Percentiles rank a stretch among this genome's conserved stretches.
phyloP scores from a whole-genome alignment of 1,140 invertebrate genomes.

The Notospermus geniculatus region DNA sequence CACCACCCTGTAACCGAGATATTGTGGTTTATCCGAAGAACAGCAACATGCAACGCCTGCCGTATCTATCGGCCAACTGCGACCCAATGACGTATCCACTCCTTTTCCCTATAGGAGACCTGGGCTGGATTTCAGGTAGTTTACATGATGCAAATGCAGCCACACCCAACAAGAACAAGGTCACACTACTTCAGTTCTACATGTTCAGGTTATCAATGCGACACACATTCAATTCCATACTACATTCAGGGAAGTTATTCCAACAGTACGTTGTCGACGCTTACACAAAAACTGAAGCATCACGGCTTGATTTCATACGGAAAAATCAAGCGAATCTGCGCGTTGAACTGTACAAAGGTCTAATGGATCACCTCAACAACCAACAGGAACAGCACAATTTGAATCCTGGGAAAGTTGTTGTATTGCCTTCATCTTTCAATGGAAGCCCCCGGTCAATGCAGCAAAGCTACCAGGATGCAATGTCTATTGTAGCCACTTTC shows the following conservation, averaged over 20 bases:
- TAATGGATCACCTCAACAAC: constrained; percentile 30
- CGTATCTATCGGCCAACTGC: too few species aligned
- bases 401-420: constrained; percentile 35
- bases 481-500: constrained; percentile 22
- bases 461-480: constrained; percentile 3
- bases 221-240: constrained; percentile 28
- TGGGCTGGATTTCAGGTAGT: too few species aligned
- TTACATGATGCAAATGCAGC: too few species aligned
- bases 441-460: constrained; percentile 8
- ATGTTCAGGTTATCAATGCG: constrained; percentile 15
- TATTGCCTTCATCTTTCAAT: constrained; percentile 1
- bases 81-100: too few species aligned
- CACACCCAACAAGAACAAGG: not conserved
- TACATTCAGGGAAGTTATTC: constrained; percentile 43
- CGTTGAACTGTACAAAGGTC: too few species aligned
- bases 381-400: constrained; percentile 18
- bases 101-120: too few species aligned
- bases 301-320: constrained; percentile 36
- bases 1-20: too few species aligned
- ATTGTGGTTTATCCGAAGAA: too few species aligned
- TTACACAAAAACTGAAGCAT: constrained; percentile 49
- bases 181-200: constrained; percentile 18
- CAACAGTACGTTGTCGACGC: constrained; percentile 24
- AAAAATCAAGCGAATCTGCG: constrained; percentile 32
- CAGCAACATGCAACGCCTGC: too few species aligned